Conservation (phyloP, 64 coral and sea anemone genomes). For the Porites australiensis region DNA sequence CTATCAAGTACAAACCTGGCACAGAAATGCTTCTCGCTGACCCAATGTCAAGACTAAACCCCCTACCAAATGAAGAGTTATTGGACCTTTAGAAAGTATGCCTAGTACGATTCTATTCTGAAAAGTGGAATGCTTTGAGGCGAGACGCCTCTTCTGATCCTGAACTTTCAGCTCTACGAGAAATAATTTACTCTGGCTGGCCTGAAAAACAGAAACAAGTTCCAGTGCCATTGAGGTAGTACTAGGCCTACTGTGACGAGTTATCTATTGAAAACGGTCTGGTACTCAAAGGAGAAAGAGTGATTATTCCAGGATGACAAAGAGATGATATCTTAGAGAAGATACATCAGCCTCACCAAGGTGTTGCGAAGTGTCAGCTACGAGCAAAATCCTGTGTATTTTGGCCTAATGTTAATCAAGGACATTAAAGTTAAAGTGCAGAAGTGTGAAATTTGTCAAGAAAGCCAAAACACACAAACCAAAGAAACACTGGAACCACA, state of each 20-base stretch:
- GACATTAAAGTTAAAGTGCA: neutral
- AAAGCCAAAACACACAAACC: neutral
- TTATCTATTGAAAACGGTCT: slow-evolving; percentile 36
- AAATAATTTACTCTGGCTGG: slow-evolving; percentile 47
- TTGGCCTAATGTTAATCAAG: neutral
- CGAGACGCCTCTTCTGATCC: slow-evolving; percentile 14
- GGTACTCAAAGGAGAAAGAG: slow-evolving; percentile 8
- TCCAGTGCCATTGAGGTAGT: neutral
- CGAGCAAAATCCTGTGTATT: neutral
- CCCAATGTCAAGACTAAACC: no score
- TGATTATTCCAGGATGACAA: slow-evolving; percentile 32
- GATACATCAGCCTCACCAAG: slow-evolving; percentile 16
- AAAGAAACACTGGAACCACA: slow-evolving; percentile 11
- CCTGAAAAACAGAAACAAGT: slow-evolving; percentile 24
- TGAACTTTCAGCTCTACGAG: slow-evolving; percentile 9
- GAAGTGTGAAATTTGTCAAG: slow-evolving; percentile 1
- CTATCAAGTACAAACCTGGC: slow-evolving; percentile 31
- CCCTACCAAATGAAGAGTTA: no score
- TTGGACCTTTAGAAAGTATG: no score
- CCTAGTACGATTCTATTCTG: no score
- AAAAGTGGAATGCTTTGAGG: no score
- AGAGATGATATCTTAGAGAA: slow-evolving; percentile 4
- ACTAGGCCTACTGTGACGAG: slow-evolving; percentile 43
- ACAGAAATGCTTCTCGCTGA: slow-evolving; percentile 24
- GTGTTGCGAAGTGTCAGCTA: neutral